Evolutionary conservation across 1,140 invertebrate species (phyloP), one percentile per base, ranked within the genome.

Genomic region (Tetramorium parvispinum): DNA sequence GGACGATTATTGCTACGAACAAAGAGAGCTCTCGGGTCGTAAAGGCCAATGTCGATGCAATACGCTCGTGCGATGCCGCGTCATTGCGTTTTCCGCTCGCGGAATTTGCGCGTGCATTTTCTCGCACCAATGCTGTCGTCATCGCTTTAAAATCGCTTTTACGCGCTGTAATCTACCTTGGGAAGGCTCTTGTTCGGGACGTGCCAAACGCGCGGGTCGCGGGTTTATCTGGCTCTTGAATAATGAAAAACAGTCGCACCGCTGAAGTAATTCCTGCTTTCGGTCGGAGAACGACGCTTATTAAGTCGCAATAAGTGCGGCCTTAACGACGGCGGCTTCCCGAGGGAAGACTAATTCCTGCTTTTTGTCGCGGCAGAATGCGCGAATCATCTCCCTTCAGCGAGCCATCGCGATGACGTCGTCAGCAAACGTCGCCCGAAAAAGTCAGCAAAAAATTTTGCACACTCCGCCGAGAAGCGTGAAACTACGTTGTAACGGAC

Each of bases 111-210:
- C 16, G 21, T 66, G 46, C 32, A n/a, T 55, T 37, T 37, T n/a
- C 40, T 27, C 49, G 37, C 68, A 71, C 18, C 8, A 10, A 5
- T 37, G 53, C 59, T 51, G 49, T 59, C 53, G 32, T 88, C 53
- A n/a, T 85, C 40, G 24, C 32, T 86, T 86, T 83, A 73, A 88
- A 86, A 86, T 86, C 76, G 71, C 70, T 88, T 88, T 85, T 70
- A 75, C 79, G 71, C 57, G 7, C 8, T 24, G 70, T 85, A 75
- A 66, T 68, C 32, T 57, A 43, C 46, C 18, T 32, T 8, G 16
- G 51, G 18, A 63, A 73, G 46, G 21, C n/a, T 21, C 24, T 59
- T 37, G 27, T 61, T 24, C 46, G 37, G 7, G 49, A 16, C 3
- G 32, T 3, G 32, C 32, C 32, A 32, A 53, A 53, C 32, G 32